Evolutionary conservation across 1,140 invertebrate genomes (phyloP).

Genomic region (Zaprionus ornatus): DNA sequence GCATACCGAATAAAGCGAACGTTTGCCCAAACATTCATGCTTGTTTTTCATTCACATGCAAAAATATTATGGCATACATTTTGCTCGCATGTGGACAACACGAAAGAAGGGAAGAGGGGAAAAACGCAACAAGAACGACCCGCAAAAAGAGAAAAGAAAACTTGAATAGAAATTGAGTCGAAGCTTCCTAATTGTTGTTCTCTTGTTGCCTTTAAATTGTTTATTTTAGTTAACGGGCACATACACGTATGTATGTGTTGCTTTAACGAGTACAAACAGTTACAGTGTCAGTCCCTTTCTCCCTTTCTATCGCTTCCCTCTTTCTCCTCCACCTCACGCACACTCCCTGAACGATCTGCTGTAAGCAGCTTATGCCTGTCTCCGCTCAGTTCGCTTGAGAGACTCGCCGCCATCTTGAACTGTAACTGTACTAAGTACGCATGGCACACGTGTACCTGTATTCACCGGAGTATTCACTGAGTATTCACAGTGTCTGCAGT

Average conservation of each 20-base stretch:
- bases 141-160: neutral
- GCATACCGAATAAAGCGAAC: neutral
- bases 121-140: neutral
- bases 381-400: neutral
- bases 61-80: slow-evolving; percentile 34
- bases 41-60: slow-evolving; percentile 21
- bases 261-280: neutral
- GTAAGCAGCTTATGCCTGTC: neutral
- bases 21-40: neutral
- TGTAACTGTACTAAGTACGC: neutral
- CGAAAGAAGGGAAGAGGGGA: neutral
- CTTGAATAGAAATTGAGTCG: neutral
- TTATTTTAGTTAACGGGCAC: neutral
- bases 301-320: neutral
- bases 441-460: neutral
- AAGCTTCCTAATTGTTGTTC: slow-evolving; percentile 1
- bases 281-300: neutral
- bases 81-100: slow-evolving; percentile 6
- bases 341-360: neutral
- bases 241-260: neutral
- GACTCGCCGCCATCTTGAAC: slow-evolving; percentile 1
- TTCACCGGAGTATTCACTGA: neutral
- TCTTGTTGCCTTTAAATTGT: neutral
- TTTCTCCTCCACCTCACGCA: too few relatives aligned
- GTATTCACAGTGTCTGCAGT: slow-evolving; percentile 9